Evolutionary conservation across 2,888 invertebrate genomes (phyloP).

Genomic region (Subacronicta megacephala): DNA sequence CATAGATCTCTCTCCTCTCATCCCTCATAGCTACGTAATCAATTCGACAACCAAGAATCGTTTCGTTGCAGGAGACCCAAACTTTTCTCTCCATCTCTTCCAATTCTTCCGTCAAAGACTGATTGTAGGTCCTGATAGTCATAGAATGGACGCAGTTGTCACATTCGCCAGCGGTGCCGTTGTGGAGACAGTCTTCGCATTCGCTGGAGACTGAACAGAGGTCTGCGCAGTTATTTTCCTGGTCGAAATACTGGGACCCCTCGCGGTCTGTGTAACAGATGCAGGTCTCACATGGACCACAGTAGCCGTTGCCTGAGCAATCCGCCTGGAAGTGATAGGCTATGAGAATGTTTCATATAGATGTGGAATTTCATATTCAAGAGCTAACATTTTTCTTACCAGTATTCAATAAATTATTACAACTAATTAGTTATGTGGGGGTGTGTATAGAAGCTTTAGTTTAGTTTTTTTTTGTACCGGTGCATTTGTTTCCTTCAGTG

Average conservation of each 20-base stretch:
- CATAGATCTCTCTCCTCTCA: slow-evolving; percentile 51
- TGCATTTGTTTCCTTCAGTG: no score
- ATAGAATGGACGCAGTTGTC: slow-evolving; percentile 37
- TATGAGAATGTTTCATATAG: slow-evolving; percentile 9
- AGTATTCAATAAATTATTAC: no score
- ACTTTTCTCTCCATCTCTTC: slow-evolving; percentile 61
- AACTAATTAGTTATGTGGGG: no score
- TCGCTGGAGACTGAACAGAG: slow-evolving; percentile 69
- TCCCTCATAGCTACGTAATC: slow-evolving; percentile 71
- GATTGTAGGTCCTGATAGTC: slow-evolving; percentile 58
- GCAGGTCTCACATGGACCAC: slow-evolving; percentile 72
- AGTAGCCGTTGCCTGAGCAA: slow-evolving; percentile 79
- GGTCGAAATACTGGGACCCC: slow-evolving; percentile 79
- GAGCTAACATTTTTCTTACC: no score
- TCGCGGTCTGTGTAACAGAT: slow-evolving; percentile 68
- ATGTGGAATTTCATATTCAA: no score
- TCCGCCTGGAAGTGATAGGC: slow-evolving; percentile 37
- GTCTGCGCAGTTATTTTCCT: slow-evolving; percentile 70
- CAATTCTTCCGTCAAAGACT: slow-evolving; percentile 50
- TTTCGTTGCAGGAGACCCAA: slow-evolving; percentile 75
- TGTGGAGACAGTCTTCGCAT: slow-evolving; percentile 70
- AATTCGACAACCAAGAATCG: slow-evolving; percentile 56
- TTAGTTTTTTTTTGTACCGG: no score
- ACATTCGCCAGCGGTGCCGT: slow-evolving; percentile 55
- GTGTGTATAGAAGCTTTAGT: no score